Evolutionary conservation across 2,888 invertebrate genomes (phyloP).

Genomic region (Phyto melanocephala): DNA sequence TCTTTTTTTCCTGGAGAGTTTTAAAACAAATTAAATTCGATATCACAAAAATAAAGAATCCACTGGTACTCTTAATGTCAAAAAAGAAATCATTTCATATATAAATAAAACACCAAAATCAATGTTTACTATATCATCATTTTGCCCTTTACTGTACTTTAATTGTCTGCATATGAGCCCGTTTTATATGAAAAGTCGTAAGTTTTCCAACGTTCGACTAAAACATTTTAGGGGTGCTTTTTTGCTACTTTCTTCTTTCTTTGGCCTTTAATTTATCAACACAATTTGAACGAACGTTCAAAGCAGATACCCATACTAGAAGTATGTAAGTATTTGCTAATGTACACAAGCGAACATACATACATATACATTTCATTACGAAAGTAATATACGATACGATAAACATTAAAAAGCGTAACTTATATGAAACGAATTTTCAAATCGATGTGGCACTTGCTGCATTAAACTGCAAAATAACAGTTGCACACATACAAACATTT

Average conservation of each 20-base stretch:
- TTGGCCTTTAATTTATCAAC: slow-evolving; percentile 57
- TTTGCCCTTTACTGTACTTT: slow-evolving; percentile 22
- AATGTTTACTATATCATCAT: background rate
- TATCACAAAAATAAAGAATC: no score
- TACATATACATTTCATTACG: background rate
- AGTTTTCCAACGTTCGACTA: slow-evolving; percentile 38
- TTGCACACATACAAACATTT: background rate
- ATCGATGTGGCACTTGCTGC: slow-evolving; percentile 65
- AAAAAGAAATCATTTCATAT: no score
- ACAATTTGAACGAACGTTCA: slow-evolving; percentile 38
- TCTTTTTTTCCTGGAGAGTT: no score
- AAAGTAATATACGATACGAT: slow-evolving; percentile 35
- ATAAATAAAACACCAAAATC: no score
- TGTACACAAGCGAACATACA: slow-evolving; percentile 21
- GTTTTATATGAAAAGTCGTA: slow-evolving; percentile 53
- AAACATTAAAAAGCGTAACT: slow-evolving; percentile 63
- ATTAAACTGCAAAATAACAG: slow-evolving; percentile 51
- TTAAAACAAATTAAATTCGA: no score
- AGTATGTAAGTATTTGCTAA: slow-evolving; percentile 43
- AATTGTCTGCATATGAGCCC: slow-evolving; percentile 64
- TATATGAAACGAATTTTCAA: slow-evolving; percentile 64
- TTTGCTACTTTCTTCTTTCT: slow-evolving; percentile 24
- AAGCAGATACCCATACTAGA: slow-evolving; percentile 30
- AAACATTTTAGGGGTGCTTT: slow-evolving; percentile 61
- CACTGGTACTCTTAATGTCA: no score